Evolutionary conservation across 1,140 invertebrate species (phyloP).

Genomic region (Drosophila nigromelanica): DNA sequence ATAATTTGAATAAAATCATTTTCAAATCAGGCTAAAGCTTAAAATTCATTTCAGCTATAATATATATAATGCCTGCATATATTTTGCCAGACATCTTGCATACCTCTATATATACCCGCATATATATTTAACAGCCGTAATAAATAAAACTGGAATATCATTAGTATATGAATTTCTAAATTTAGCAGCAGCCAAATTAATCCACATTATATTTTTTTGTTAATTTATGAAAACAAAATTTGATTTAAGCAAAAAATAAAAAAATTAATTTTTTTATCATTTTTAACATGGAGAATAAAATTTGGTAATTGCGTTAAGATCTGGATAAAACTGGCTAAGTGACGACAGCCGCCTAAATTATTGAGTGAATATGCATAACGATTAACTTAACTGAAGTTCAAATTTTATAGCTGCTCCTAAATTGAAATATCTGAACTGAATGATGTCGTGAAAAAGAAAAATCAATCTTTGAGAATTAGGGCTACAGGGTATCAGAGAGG

Average conservation of each 20-base stretch:
- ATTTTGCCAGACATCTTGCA: background rate
- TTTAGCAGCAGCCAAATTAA: background rate
- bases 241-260: background rate
- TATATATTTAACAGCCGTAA: constrained; percentile 1
- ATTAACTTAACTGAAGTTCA: background rate
- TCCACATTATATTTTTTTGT: constrained; percentile 1
- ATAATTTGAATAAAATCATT: too few species aligned
- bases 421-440: too few species aligned
- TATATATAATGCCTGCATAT: background rate
- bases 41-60: too few species aligned
- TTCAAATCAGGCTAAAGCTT: too few species aligned
- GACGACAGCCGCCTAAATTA: background rate
- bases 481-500: constrained; percentile 14
- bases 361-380: background rate
- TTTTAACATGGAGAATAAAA: background rate
- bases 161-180: background rate
- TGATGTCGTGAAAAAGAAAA: too few species aligned
- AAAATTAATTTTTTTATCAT: background rate
- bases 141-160: background rate
- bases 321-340: background rate
- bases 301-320: background rate
- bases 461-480: background rate
- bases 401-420: background rate
- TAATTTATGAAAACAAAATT: constrained; percentile 3
- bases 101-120: too few species aligned